Conservation (phyloP, 2,113 vertebrate species). For the Sceloporus tristichus region DNA sequence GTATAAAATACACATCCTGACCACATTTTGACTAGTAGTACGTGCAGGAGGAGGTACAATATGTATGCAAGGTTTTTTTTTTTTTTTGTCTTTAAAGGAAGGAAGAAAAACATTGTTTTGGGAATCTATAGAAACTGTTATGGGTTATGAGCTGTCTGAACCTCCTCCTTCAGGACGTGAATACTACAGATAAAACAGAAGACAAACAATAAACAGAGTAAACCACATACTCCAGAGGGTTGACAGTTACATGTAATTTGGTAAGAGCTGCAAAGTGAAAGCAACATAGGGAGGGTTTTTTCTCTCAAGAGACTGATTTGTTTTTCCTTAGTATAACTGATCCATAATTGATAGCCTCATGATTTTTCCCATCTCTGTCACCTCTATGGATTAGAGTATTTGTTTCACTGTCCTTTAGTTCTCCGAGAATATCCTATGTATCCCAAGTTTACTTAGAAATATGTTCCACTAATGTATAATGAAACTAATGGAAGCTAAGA, state of each 20-base stretch:
- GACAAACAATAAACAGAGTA: neutral
- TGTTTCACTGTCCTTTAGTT: neutral
- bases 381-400: neutral
- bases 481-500: neutral
- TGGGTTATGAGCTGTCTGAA: neutral
- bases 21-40: conserved; percentile 28
- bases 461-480: neutral
- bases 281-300: no score
- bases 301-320: neutral
- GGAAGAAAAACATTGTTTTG: conserved; percentile 21
- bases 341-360: neutral
- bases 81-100: neutral
- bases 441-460: conserved; percentile 11
- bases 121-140: conserved; percentile 22
- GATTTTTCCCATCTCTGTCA: no score
- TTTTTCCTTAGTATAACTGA: neutral
- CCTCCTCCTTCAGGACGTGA: conserved; percentile 8
- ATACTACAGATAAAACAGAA: neutral
- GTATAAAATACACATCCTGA: conserved; percentile 18
- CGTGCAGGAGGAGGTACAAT: conserved; percentile 25
- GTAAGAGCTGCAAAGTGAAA: neutral
- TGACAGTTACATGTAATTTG: neutral
- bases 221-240: neutral
- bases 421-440: neutral
- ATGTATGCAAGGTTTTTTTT: neutral